These are phyloP conservation scores for Heliornis fulica DNA, from an alignment of 2,113 vertebrate species.

Conservation along the genomic window DNA sequence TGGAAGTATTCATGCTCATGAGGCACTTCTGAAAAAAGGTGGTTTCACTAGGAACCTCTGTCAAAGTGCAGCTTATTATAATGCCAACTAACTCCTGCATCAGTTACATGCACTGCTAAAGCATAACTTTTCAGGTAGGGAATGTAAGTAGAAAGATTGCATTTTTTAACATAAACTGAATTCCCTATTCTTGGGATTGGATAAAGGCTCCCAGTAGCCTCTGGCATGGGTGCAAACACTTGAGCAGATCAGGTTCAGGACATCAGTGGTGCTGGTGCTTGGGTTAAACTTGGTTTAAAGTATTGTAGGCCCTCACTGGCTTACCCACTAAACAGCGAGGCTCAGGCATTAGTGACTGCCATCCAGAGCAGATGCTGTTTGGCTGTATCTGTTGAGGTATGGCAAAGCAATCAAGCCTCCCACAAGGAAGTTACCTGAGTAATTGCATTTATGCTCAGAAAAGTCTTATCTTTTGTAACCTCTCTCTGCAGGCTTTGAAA, in stretches of 20 bases:
- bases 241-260: background rate
- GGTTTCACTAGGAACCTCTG: background rate
- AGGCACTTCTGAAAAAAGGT: background rate
- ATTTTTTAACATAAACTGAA: background rate
- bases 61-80: background rate
- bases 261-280: background rate
- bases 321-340: background rate
- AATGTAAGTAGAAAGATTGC: background rate
- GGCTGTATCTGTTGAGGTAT: background rate
- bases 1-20: background rate
- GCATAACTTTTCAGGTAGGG: background rate
- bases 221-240: background rate
- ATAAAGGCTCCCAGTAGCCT: background rate
- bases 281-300: background rate
- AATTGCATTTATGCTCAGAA: accelerated
- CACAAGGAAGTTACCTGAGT: background rate
- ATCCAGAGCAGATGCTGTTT: background rate
- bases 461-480: background rate
- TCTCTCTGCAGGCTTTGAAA: background rate
- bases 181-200: background rate
- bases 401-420: background rate
- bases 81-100: background rate
- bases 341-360: background rate
- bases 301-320: background rate
- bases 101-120: background rate